A percentile compares a stretch with the other conserved stretches of the same genome.
Conservation (phyloP, 2,113 vertebrate species). For the Salminus brasiliensis region DNA sequence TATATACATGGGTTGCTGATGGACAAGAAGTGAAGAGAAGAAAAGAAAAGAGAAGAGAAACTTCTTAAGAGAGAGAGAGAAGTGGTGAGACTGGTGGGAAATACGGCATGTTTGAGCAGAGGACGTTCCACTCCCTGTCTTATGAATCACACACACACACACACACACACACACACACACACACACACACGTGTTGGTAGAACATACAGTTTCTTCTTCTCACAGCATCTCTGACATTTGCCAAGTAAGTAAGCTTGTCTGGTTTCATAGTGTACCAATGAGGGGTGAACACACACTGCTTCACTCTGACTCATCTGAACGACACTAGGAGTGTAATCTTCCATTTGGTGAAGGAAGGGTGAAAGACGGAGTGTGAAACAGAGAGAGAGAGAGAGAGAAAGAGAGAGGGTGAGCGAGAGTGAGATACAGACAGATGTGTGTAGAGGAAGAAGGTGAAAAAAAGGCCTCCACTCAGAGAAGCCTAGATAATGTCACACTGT, state of each 20-base stretch:
- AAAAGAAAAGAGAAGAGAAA: not conserved
- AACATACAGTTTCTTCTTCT: constrained; percentile 45
- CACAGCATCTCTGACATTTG: constrained; percentile 39
- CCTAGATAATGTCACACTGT: too few relatives aligned
- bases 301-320: constrained; percentile 48
- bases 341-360: constrained; percentile 21
- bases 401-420: too few relatives aligned
- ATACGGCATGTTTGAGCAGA: constrained; percentile 45
- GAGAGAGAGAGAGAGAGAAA: constrained; percentile 36
- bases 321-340: constrained; percentile 39
- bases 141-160: constrained; percentile 7
- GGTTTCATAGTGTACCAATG: constrained; percentile 39
- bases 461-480: constrained; percentile 3
- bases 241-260: constrained; percentile 44
- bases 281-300: constrained; percentile 38
- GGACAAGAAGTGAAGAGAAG: not conserved
- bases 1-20: too few relatives aligned
- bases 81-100: constrained; percentile 13
- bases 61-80: too few relatives aligned
- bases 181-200: constrained; percentile 14
- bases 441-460: too few relatives aligned
- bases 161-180: not conserved
- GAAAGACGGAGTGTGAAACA: constrained; percentile 36
- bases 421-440: too few relatives aligned
- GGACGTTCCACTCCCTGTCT: constrained; percentile 41